phyloP scores from a whole-genome alignment of 2,797 vertebrate genomes.

The Myotis vivesi region DNA sequence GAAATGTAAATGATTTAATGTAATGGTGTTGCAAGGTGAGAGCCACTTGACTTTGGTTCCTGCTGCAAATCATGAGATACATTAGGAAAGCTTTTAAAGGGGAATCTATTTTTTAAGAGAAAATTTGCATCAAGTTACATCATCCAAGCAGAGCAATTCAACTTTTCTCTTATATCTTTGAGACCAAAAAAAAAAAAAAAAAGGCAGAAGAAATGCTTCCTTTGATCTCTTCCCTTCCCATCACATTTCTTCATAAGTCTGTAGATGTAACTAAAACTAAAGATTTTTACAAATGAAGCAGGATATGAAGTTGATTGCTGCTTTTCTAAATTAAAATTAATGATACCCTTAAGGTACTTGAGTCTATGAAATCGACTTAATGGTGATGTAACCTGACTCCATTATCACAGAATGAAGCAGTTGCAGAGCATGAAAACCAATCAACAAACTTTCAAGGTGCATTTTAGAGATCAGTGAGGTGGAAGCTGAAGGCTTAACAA shows the following conservation, averaged over 20 bases:
- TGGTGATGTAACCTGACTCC: conserved; percentile 63
- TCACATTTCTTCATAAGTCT: conserved; percentile 2
- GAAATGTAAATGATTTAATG: conserved; percentile 60
- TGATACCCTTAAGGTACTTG: conserved; percentile 67
- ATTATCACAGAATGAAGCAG: conserved; percentile 56
- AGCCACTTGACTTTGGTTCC: conserved; percentile 52
- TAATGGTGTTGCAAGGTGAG: conserved; percentile 32
- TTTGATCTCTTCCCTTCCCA: not conserved
- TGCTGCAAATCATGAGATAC: conserved; percentile 48
- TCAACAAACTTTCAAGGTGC: conserved; percentile 22
- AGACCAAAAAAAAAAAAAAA: not conserved
- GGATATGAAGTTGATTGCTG: conserved; percentile 44
- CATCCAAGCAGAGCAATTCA: conserved; percentile 28
- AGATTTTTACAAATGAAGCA: conserved; percentile 61
- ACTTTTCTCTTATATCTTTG: conserved; percentile 56
- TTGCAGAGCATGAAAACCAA: conserved; percentile 45
- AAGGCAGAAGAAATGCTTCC: not conserved
- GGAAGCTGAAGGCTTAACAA: conserved; percentile 14
- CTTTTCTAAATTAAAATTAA: conserved; percentile 68
- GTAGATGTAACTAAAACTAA: not conserved
- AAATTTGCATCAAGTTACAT: conserved; percentile 61
- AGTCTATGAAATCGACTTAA: conserved; percentile 53
- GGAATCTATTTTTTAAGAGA: conserved; percentile 56
- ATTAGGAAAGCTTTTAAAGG: conserved; percentile 63
- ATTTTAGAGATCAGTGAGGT: conserved; percentile 31